These are phyloP conservation scores for Channa striata DNA, from an alignment of 2,797 vertebrate genomes.

Conservation along the genomic window DNA sequence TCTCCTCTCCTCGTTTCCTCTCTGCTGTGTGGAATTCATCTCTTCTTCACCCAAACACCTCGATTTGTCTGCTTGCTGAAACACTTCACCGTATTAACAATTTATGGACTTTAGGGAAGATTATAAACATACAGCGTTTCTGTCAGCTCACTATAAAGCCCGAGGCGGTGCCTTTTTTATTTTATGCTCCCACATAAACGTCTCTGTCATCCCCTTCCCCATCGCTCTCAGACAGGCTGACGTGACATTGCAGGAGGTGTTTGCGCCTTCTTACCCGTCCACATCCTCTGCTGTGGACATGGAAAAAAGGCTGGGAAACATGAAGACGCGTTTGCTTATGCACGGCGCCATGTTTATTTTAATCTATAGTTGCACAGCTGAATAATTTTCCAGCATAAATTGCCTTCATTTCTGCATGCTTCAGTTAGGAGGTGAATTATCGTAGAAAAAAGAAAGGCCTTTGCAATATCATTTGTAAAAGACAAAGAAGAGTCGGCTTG, in stretches of 20 bases:
- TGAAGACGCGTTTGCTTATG: constrained; percentile 3
- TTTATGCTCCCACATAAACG: constrained; percentile 62
- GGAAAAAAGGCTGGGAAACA: neutral
- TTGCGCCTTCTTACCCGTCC: constrained; percentile 26
- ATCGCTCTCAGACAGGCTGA: constrained; percentile 55
- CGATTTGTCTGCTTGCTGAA: constrained; percentile 58
- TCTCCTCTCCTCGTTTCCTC: constrained; percentile 17
- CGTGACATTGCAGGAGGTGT: constrained; percentile 60
- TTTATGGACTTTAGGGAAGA: constrained; percentile 69
- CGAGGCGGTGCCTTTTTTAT: constrained; percentile 52
- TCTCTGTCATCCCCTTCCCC: constrained; percentile 49
- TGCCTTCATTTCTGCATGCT: neutral
- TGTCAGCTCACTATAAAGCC: constrained; percentile 69
- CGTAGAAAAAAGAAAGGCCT: too few species aligned
- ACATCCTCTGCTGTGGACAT: constrained; percentile 41
- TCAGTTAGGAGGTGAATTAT: too few species aligned
- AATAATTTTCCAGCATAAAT: neutral
- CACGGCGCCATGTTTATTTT: constrained; percentile 1
- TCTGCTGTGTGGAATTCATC: constrained; percentile 45
- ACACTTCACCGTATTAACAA: constrained; percentile 58
- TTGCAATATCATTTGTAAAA: too few species aligned
- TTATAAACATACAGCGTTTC: constrained; percentile 64
- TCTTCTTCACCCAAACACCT: constrained; percentile 34
- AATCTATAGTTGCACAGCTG: constrained; percentile 1
- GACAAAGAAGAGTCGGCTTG: too few species aligned